Percentiles rank a stretch among this genome's conserved stretches.
phyloP scores from a whole-genome alignment of 2,797 vertebrate species.

The Bovichtus diacanthus region DNA sequence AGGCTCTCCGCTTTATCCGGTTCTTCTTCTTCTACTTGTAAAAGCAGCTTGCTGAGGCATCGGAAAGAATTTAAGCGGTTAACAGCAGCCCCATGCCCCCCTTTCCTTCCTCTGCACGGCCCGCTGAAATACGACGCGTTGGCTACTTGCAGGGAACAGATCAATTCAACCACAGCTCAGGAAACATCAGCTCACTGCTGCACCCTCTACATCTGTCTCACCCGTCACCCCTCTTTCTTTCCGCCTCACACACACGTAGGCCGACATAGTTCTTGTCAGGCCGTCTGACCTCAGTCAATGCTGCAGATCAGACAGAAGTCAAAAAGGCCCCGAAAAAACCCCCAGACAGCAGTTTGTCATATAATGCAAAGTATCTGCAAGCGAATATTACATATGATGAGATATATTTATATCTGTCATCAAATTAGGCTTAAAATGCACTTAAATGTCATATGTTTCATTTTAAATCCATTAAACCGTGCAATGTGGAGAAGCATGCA shows the following conservation, averaged over 20 bases:
- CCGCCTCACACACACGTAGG: not conserved
- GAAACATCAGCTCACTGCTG: slow-evolving; percentile 44
- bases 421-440: too few relatives aligned
- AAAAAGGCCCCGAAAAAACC: not conserved
- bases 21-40: not conserved
- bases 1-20: not conserved
- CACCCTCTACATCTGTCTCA: not conserved
- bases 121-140: slow-evolving; percentile 36
- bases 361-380: not conserved
- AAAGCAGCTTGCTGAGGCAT: slow-evolving; percentile 22
- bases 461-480: not conserved
- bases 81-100: slow-evolving; percentile 14
- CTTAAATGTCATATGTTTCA: not conserved
- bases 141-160: slow-evolving; percentile 38
- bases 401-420: too few relatives aligned
- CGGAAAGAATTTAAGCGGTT: slow-evolving; percentile 59
- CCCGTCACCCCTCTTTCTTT: too few relatives aligned
- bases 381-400: not conserved
- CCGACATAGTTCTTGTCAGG: not conserved
- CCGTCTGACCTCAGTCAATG: not conserved
- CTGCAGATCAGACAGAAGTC: not conserved
- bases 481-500: not conserved
- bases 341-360: not conserved
- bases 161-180: slow-evolving; percentile 41
- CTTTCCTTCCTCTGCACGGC: not conserved